Evolutionary conservation across 53 echinoderm and acorn worm genomes (phyloP).

Genomic region (Echinometra lucunter): DNA sequence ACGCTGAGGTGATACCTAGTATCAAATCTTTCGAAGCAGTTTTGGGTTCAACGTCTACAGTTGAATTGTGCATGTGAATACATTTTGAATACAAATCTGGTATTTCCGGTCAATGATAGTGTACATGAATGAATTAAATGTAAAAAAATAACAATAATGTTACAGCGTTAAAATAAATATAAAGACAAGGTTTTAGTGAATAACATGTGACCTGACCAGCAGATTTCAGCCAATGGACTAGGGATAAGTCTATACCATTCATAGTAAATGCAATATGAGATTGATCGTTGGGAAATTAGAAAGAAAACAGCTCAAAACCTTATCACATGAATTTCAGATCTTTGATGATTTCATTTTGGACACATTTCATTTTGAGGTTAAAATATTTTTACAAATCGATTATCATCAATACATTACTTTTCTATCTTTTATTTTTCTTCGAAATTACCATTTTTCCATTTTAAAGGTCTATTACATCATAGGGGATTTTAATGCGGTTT

Average conservation of each 20-base stretch:
- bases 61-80: not conserved
- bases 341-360: too few relatives aligned
- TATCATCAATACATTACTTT: too few relatives aligned
- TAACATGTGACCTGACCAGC: not conserved
- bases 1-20: not conserved
- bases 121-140: not conserved
- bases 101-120: not conserved
- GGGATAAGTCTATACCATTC: not conserved
- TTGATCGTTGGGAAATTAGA: too few relatives aligned
- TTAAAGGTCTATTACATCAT: too few relatives aligned
- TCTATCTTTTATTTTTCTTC: too few relatives aligned
- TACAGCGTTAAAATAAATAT: constrained; percentile 22
- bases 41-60: not conserved
- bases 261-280: not conserved
- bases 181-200: constrained; percentile 24
- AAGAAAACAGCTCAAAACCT: too few relatives aligned
- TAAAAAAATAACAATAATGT: not conserved
- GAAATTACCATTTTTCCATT: too few relatives aligned
- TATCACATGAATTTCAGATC: too few relatives aligned
- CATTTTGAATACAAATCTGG: constrained; percentile 21
- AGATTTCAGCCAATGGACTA: constrained; percentile 33
- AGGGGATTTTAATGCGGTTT: too few relatives aligned
- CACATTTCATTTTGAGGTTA: too few relatives aligned
- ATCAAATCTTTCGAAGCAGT: not conserved
- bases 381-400: too few relatives aligned